Base-by-base conservation (phyloP, 2,113 vertebrate genomes). In the Physeter macrocephalus region DNA sequence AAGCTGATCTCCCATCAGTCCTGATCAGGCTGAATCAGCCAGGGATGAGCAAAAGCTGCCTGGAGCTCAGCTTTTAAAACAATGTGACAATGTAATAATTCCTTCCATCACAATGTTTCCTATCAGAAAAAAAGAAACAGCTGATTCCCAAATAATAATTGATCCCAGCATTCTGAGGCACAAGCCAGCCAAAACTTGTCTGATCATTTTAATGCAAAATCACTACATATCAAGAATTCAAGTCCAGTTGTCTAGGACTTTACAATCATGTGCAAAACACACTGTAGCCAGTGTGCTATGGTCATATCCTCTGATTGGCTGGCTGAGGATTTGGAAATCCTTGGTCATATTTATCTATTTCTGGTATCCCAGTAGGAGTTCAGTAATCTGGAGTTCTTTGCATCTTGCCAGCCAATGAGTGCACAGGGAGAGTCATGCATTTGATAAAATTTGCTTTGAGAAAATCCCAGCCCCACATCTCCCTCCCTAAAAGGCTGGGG, bases 81-180 rank as follows among this genome's bases (percentile, higher is more conserved):
- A 97, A 69, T 17, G 74, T 34, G 59, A 95, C 86, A 95, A 69
- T 12, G 10, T 52, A 98, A 97, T 93, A 92, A 78, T 34, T 81
- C 90, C 93, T 90, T 86, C 90, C 94, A 93, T 92, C 94, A 71
- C 77, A 94, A 21, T 74, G 61, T 93, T 97, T 97, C n/a, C 84
- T 96, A 95, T 81, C 41, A 90, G 59, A 81, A 72, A 29, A 62
- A 57, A 39, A 78, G 46, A 54, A 90, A 85, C 72, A 80, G 12
- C 49, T 69, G 31, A 97, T 98, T 97, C 96, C 52, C 90, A 84
- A 96, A 94, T 74, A 97, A 96, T 97, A 98, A 98, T 95, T 97
- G 90, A 97, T 95, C 86, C 97, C 97, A 98, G 97, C 25, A 94
- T 85, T 84, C 72, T 27, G 94, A 64, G 64, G 29, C 31, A 86